Base-by-base conservation (phyloP, 2,888 invertebrate genomes). In the Tachina grossa region DNA sequence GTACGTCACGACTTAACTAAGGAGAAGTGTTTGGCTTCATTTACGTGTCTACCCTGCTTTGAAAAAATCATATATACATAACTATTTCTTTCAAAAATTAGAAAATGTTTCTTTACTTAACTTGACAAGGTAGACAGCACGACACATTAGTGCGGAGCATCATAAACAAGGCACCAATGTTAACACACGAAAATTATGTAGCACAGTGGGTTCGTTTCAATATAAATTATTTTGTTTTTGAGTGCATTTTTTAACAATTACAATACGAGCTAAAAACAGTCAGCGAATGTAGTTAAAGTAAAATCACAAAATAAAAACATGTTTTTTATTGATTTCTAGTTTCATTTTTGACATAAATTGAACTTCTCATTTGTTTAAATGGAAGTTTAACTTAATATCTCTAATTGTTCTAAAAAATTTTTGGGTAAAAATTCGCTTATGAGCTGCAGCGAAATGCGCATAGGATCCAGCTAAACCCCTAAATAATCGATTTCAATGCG, bases 21-120 rank as follows among this genome's bases (percentile, higher is more conserved):
- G n/a, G 13, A 19, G 16, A 61, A 45, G 43, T 22, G 11, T 49
- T 41, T 41, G 39, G 43, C 51, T 43, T 61, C 68, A n/a, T 68
- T 75, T 68, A 81, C 74, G 59, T 74, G 74, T 80, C 55, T 80
- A 66, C 13, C 5, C 16, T 47, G 22, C 39, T 65, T 55, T 16
- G 0, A 43, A 61, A 49, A 74, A 22, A 6, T 31, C 31, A 31
- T 31, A 31, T 31, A 51, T n/a, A 72, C 75, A n/a, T 63, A 78
- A n/a, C n/a, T 10, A 9, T 22, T 51, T 61, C 19, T 45, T 63
- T 45, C 10, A 51, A 59, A 49, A 77, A 59, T 51, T 77, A 11
- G 4, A 13, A 53, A 69, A 61, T 22, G 2, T 11, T 66, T 41
- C 9, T 45, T 16, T 78, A 13, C 51, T 22, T 51, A 59, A 59